These are phyloP conservation scores for Sussaba pulchella DNA, from an alignment of 2,888 invertebrate species.

Conservation along the genomic window DNA sequence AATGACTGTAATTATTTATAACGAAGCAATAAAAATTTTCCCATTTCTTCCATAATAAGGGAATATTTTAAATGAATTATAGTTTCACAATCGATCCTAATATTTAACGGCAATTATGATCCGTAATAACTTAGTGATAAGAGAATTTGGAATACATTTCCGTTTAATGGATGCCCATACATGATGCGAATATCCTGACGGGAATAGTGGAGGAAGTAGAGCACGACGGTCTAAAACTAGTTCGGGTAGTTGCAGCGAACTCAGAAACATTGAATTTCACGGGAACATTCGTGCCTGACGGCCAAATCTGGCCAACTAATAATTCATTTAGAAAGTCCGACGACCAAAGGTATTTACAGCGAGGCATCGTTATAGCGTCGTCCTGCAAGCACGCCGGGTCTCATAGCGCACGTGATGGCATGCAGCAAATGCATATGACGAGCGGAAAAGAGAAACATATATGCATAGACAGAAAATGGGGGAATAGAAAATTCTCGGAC, in stretches of 20 bases:
- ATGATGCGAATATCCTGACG: too few relatives aligned
- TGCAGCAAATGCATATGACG: neutral
- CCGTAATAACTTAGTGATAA: too few relatives aligned
- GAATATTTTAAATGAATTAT: too few relatives aligned
- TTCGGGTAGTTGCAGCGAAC: neutral
- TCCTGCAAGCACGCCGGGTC: neutral
- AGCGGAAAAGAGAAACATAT: neutral
- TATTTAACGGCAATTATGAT: too few relatives aligned
- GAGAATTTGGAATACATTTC: too few relatives aligned
- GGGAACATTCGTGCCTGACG: constrained; percentile 46
- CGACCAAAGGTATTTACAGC: constrained; percentile 36
- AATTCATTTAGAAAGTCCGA: constrained; percentile 71
- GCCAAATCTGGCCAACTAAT: constrained; percentile 70
- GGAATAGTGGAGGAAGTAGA: neutral
- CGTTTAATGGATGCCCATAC: too few relatives aligned
- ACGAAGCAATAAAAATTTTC: too few relatives aligned
- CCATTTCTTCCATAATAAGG: too few relatives aligned
- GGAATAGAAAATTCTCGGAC: neutral
- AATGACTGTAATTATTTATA: too few relatives aligned
- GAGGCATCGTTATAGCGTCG: neutral
- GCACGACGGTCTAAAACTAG: neutral
- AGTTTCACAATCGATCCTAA: too few relatives aligned
- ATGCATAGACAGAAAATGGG: neutral
- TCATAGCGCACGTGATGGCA: neutral
- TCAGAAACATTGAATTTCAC: constrained; percentile 65